Percentiles rank a stretch among this genome's conserved stretches.
phyloP scores from a whole-genome alignment of 2,888 invertebrate species.

The Macrophya annulata region DNA sequence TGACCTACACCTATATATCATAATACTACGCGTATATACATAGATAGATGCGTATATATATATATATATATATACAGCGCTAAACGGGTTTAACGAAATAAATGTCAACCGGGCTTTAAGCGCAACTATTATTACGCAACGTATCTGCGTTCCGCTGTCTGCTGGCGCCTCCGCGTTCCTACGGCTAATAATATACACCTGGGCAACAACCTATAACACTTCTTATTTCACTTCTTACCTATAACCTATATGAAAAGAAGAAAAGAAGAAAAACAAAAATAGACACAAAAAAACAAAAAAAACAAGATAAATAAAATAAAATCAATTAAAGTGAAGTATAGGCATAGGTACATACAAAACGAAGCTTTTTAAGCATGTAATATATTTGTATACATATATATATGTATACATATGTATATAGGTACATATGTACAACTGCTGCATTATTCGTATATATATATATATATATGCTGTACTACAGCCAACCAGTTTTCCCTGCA shows the following conservation, averaged over 20 bases:
- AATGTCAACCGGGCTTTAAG: slow-evolving; percentile 17
- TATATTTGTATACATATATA: too few relatives aligned
- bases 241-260: background rate
- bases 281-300: too few relatives aligned
- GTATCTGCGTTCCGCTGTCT: slow-evolving; percentile 10
- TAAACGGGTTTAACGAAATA: background rate
- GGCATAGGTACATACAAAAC: too few relatives aligned
- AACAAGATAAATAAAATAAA: background rate
- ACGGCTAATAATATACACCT: slow-evolving; percentile 3
- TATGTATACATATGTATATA: background rate
- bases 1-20: too few relatives aligned
- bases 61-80: background rate
- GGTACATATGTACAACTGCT: background rate
- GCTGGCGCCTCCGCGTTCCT: slow-evolving; percentile 23
- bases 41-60: background rate
- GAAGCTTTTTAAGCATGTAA: too few relatives aligned
- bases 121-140: slow-evolving; percentile 26
- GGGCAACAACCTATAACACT: slow-evolving; percentile 2
- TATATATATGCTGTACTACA: background rate
- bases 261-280: too few relatives aligned
- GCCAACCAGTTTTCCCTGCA: background rate
- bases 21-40: background rate
- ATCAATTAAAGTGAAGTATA: background rate
- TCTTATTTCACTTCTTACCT: background rate
- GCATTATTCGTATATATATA: background rate